Evolutionary conservation across 2,113 vertebrate genomes (phyloP), one percentile per base, ranked within the genome.

Genomic region (Coregonus clupeaformis): DNA sequence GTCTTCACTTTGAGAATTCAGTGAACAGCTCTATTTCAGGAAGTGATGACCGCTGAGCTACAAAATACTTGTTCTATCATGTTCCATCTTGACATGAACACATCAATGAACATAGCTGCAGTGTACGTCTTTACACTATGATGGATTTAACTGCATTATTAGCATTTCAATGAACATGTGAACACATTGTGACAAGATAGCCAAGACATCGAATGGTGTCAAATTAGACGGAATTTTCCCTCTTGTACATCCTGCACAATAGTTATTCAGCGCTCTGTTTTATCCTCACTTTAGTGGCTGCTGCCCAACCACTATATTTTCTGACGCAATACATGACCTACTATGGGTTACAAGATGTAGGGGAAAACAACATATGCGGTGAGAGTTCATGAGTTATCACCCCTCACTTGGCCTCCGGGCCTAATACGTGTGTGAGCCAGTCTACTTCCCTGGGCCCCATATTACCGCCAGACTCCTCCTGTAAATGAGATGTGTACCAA

Each of bases 11-110:
- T 29, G 42, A 82, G 76, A 32, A 32, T 32, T 36, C 77, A 69
- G 3, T 55, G 1, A 42, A 42, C 7, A 11, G 36, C 36, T 42
- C 36, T 42, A 42, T 1, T 42, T 76, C 73, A 29, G 27, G 0
- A 30, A 6, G 70, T 4, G 45, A 64, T 66, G 57, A 59, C 30
- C 16, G 77, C 82, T 73, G 86, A 86, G 79, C 71, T 82, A 14
- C 79, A 82, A 78, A 74, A 83, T 85, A 72, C 73, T 76, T 30
- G 32, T 79, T 75, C 55, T 1, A 52, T 62, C 73, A 78, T 30
- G 32, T 79, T 75, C 55, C 1, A 52, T 62, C 30, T n/a, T 57
- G n/a, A 47, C 76, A 29, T 75, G 76, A 66, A 55, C 5, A 3
- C 5, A 1, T 42, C 36, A 42, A 7, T 42, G 5, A 55, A 55